These are phyloP conservation scores for Patagioenas fasciata DNA, from an alignment of 2,113 vertebrate species.

Conservation along the genomic window DNA sequence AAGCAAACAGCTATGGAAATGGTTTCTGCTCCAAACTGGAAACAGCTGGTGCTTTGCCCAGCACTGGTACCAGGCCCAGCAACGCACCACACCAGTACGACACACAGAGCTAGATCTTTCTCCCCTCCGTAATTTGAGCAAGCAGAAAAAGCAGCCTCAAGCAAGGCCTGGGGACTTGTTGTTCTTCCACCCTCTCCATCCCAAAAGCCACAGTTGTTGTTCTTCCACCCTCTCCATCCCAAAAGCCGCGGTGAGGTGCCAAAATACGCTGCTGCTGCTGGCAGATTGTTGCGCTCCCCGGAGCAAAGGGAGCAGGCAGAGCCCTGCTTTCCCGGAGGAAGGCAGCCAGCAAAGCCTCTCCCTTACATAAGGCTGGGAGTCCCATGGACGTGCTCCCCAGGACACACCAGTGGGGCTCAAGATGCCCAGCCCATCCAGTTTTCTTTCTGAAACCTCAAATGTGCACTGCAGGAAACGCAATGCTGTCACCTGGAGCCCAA, in stretches of 20 bases:
- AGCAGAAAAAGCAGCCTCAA: not conserved
- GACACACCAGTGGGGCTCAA: not conserved
- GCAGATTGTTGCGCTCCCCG: not conserved
- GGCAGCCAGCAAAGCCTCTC: constrained; percentile 8
- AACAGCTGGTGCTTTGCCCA: constrained; percentile 5
- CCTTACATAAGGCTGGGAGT: not conserved
- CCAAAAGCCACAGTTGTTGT: too few relatives aligned
- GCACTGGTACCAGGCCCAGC: not conserved
- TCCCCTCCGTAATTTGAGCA: not conserved
- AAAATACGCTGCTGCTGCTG: not conserved
- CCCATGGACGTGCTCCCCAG: not conserved
- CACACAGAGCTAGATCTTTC: not conserved
- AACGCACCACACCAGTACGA: fast-evolving
- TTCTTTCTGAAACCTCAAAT: not conserved
- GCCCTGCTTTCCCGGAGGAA: not conserved
- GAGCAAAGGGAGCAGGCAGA: constrained; percentile 4
- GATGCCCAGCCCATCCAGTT: not conserved
- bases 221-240: not conserved
- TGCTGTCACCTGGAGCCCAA: fast-evolving
- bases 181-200: not conserved
- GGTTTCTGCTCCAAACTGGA: not conserved
- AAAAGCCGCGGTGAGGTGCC: not conserved
- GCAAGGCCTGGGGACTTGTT: not conserved
- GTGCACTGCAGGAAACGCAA: fast-evolving
- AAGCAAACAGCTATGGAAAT: not conserved